phyloP scores from a whole-genome alignment of 2,888 invertebrate genomes.

The Dascillus cervinus region DNA sequence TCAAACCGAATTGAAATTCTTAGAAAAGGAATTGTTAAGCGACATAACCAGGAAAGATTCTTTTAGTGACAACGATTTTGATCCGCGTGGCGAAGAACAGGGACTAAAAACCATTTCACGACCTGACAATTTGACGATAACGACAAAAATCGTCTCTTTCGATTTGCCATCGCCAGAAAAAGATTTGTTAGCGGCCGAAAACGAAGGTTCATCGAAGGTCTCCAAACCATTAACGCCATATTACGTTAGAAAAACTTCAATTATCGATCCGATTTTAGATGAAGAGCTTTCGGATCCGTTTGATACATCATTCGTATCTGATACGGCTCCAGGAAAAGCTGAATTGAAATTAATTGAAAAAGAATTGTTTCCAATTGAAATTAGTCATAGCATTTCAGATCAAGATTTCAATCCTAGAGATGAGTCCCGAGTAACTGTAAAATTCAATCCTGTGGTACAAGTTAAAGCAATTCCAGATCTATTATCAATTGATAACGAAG shows the following conservation, averaged over 20 bases:
- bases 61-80: constrained; percentile 71
- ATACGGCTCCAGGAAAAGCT: constrained; percentile 47
- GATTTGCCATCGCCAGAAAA: constrained; percentile 43
- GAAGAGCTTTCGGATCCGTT: constrained; percentile 54
- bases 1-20: constrained; percentile 66
- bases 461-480: constrained; percentile 42
- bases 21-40: constrained; percentile 69
- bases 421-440: constrained; percentile 30
- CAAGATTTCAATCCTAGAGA: constrained; percentile 53
- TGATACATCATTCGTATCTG: constrained; percentile 56
- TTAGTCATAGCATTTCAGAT: constrained; percentile 57
- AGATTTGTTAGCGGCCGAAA: constrained; percentile 50
- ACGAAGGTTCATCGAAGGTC: constrained; percentile 50
- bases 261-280: constrained; percentile 48
- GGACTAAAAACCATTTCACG: not conserved
- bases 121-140: constrained; percentile 7
- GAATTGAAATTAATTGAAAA: constrained; percentile 51
- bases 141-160: constrained; percentile 50
- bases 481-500: constrained; percentile 49
- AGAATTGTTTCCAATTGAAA: constrained; percentile 40
- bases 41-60: constrained; percentile 42
- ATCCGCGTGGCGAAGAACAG: constrained; percentile 63
- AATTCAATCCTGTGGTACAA: constrained; percentile 33
- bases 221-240: constrained; percentile 75
- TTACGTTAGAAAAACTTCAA: constrained; percentile 58